These are phyloP conservation scores for Taphrorychus bicolor DNA, from an alignment of 2,888 invertebrate genomes.

Conservation along the genomic window DNA sequence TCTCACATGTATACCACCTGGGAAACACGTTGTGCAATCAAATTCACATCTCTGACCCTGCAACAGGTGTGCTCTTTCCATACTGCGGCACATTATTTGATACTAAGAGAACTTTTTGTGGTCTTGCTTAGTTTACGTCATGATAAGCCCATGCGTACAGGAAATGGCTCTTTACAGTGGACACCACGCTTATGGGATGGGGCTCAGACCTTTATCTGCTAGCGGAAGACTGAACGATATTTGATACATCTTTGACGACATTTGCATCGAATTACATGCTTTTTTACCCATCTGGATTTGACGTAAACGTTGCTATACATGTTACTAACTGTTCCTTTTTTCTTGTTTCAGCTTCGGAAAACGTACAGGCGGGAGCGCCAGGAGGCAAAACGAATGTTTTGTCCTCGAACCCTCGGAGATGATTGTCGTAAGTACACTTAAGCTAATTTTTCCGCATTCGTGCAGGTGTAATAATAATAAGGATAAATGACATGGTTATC, in stretches of 20 bases:
- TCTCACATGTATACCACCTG: slow-evolving; percentile 20
- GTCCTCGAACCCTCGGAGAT: slow-evolving; percentile 86
- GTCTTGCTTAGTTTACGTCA: too few relatives aligned
- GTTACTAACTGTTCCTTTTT: neutral
- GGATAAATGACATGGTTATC: neutral
- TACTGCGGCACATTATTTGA: too few relatives aligned
- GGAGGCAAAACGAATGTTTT: slow-evolving; percentile 83
- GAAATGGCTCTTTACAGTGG: neutral
- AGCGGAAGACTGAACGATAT: slow-evolving; percentile 10
- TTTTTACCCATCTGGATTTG: slow-evolving; percentile 15
- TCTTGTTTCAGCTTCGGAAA: slow-evolving; percentile 75
- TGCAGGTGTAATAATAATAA: neutral
- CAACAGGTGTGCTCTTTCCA: slow-evolving; percentile 21
- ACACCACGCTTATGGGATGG: too few relatives aligned
- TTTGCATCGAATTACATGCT: slow-evolving; percentile 22
- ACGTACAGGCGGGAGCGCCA: slow-evolving; percentile 76
- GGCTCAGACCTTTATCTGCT: neutral
- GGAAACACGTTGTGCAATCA: slow-evolving; percentile 18
- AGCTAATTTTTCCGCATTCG: neutral
- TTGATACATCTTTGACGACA: slow-evolving; percentile 29
- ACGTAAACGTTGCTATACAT: neutral
- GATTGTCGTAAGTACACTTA: slow-evolving; percentile 76
- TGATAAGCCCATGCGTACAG: neutral
- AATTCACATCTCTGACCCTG: slow-evolving; percentile 1
- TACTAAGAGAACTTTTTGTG: too few relatives aligned